phyloP scores from a whole-genome alignment of 2,888 invertebrate genomes.

The Campoletis raptor region DNA sequence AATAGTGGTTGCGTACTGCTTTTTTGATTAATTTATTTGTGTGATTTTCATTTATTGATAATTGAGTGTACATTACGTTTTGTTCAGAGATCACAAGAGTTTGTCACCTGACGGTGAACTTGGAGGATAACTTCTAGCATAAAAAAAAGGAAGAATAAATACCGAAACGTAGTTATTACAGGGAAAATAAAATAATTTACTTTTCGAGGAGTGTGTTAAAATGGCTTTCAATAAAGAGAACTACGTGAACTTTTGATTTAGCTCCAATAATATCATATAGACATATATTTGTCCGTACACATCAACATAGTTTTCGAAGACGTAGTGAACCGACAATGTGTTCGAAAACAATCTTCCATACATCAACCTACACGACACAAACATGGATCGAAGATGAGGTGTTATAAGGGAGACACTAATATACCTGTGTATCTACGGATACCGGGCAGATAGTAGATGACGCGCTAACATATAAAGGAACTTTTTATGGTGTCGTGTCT shows the following conservation, averaged over 20 bases:
- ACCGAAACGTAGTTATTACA: neutral
- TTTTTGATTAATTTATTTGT: too few species aligned
- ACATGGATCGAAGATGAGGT: slow-evolving; percentile 6
- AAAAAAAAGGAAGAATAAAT: neutral
- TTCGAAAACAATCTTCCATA: slow-evolving; percentile 22
- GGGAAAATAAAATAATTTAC: neutral
- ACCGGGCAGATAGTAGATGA: neutral
- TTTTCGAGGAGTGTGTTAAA: neutral
- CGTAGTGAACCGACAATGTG: slow-evolving; percentile 23
- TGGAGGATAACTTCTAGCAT: neutral
- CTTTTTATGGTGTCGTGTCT: slow-evolving; percentile 21
- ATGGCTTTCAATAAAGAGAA: neutral
- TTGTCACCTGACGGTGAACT: neutral
- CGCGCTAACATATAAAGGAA: slow-evolving; percentile 33
- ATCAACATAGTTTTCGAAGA: slow-evolving; percentile 27
- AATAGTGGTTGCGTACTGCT: too few species aligned
- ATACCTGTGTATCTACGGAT: slow-evolving; percentile 3
- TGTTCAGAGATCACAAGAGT: too few species aligned
- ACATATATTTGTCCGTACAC: slow-evolving; percentile 5
- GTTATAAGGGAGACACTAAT: slow-evolving; percentile 22
- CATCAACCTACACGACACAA: neutral
- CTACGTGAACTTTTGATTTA: neutral
- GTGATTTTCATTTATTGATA: too few species aligned
- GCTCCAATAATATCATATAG: neutral
- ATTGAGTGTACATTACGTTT: too few species aligned